These are phyloP conservation scores for Brachionus rubens DNA, from an alignment of 1,140 invertebrate genomes.

Conservation along the genomic window DNA sequence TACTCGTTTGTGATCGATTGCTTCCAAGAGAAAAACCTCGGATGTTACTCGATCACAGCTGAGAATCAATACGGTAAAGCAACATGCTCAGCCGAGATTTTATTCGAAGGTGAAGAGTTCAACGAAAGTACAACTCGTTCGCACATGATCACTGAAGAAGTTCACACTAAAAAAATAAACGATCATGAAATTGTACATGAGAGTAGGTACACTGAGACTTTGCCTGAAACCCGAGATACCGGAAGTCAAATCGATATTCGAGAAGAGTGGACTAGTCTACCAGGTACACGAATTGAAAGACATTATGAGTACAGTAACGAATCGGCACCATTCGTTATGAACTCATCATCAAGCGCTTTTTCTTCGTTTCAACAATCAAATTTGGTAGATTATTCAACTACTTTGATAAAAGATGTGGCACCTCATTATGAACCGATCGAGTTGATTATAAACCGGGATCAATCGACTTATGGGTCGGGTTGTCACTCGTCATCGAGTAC, in stretches of 20 bases:
- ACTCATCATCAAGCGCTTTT: neutral
- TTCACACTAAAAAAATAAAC: neutral
- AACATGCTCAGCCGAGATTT: slow-evolving; percentile 38
- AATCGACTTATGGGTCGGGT: neutral
- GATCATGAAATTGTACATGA: slow-evolving; percentile 1
- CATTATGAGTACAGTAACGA: neutral
- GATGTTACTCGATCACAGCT: slow-evolving; percentile 27
- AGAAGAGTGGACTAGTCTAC: neutral
- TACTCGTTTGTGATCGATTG: slow-evolving; percentile 36
- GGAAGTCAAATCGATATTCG: slow-evolving; percentile 5
- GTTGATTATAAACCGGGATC: slow-evolving; percentile 23
- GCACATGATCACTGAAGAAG: neutral
- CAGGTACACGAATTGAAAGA: neutral
- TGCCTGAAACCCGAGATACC: neutral
- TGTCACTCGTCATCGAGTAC: slow-evolving; percentile 5
- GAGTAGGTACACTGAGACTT: neutral
- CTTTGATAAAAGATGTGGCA: slow-evolving; percentile 16
- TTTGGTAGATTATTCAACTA: slow-evolving; percentile 38
- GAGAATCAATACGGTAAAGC: slow-evolving; percentile 37
- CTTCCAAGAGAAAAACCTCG: slow-evolving; percentile 39
- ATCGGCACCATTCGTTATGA: neutral
- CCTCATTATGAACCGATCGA: slow-evolving; percentile 31
- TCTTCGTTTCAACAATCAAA: neutral
- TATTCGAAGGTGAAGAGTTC: slow-evolving; percentile 36
- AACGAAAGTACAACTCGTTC: neutral